These are phyloP conservation scores for Oikopleura albicans DNA, from an alignment of 23 tunicate genomes.

Conservation along the genomic window DNA sequence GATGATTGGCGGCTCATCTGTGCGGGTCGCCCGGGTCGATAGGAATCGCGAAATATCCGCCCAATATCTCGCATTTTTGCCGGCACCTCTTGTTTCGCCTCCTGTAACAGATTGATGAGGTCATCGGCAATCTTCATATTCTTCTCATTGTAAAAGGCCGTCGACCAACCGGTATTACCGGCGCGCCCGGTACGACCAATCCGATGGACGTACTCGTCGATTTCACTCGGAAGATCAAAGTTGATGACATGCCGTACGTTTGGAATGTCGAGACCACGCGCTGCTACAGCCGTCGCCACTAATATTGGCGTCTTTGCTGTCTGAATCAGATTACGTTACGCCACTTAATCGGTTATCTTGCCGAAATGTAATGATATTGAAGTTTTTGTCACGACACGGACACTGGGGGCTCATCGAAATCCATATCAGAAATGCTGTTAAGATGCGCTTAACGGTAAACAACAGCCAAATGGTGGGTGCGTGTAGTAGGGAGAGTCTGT, in stretches of 20 bases:
- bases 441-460: too few species aligned
- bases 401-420: too few species aligned
- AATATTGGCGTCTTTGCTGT: conserved; percentile 48
- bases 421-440: too few species aligned
- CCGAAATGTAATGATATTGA: neutral
- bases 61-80: conserved; percentile 1
- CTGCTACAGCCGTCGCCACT: conserved; percentile 91
- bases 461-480: too few species aligned
- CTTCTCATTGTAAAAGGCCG: conserved; percentile 54
- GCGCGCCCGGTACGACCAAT: conserved; percentile 94
- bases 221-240: conserved; percentile 68
- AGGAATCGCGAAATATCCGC: neutral
- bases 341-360: too few species aligned
- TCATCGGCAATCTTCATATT: conserved; percentile 22
- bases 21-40: neutral
- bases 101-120: neutral
- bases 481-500: too few species aligned
- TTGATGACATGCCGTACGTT: conserved; percentile 69
- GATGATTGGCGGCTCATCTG: neutral
- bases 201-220: conserved; percentile 94
- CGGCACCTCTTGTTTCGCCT: conserved; percentile 7
- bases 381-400: too few species aligned
- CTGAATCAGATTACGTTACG: too few species aligned
- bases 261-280: conserved; percentile 87
- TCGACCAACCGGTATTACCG: conserved; percentile 75